A percentile compares a stretch with the other conserved stretches of the same genome.
phyloP scores from a whole-genome alignment of 2,888 invertebrate species.

The Pyralis farinalis region DNA sequence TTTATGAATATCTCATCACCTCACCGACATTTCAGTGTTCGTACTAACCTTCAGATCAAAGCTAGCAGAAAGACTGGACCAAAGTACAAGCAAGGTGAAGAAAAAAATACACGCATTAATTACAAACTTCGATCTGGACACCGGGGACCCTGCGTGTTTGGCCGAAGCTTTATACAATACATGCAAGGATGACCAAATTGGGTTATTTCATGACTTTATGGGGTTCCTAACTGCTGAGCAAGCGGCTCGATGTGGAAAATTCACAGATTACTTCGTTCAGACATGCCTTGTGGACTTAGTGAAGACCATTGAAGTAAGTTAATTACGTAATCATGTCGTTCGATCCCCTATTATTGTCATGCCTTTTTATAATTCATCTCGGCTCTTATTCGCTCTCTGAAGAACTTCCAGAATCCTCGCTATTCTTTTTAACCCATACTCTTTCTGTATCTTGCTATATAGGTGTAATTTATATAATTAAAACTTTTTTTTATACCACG shows the following conservation, averaged over 20 bases:
- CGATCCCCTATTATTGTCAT: no score
- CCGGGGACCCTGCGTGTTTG: constrained; percentile 33
- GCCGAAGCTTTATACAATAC: constrained; percentile 29
- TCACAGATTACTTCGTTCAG: constrained; percentile 53
- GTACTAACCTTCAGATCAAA: constrained; percentile 49
- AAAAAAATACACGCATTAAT: constrained; percentile 30
- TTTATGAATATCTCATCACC: no score
- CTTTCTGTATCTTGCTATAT: no score
- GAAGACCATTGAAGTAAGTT: constrained; percentile 48
- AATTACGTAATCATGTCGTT: constrained; percentile 43
- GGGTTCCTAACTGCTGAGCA: constrained; percentile 59
- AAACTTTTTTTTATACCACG: no score
- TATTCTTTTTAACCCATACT: no score
- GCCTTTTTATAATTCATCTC: no score
- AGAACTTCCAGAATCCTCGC: no score
- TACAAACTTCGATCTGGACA: constrained; percentile 34
- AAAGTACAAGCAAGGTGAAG: constrained; percentile 31
- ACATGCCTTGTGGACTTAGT: constrained; percentile 43
- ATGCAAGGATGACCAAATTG: constrained; percentile 36
- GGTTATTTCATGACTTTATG: constrained; percentile 56
- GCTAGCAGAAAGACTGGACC: constrained; percentile 28
- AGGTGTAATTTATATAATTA: no score
- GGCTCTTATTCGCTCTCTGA: no score
- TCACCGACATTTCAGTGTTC: constrained; percentile 38
- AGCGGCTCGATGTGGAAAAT: constrained; percentile 45